Evolutionary conservation across 2,113 vertebrate genomes (phyloP).

Genomic region (Zosterops lateralis): DNA sequence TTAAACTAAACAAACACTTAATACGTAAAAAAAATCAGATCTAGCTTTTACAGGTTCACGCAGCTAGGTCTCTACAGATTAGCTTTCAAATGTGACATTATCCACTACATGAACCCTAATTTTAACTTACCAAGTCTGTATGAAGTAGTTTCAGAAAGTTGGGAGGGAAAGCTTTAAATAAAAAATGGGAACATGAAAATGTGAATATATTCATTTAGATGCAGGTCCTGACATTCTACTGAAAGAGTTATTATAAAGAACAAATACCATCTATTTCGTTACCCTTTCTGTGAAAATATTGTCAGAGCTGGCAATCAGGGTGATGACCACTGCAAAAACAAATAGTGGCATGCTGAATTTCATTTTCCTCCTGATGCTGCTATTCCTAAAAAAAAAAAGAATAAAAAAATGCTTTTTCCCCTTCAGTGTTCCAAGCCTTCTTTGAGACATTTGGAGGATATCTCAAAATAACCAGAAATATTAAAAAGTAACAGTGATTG

Average conservation of each 20-base stretch:
- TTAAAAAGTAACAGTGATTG: conserved; percentile 69
- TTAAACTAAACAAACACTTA: conserved; percentile 71
- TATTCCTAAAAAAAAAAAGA: not conserved
- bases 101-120: conserved; percentile 17
- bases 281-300: conserved; percentile 68
- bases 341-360: conserved; percentile 54
- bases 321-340: conserved; percentile 59
- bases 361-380: conserved; percentile 44
- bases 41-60: conserved; percentile 55
- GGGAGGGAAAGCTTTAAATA: conserved; percentile 51
- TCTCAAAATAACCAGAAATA: conserved; percentile 71
- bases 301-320: conserved; percentile 60
- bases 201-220: conserved; percentile 42
- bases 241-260: conserved; percentile 56
- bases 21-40: conserved; percentile 21
- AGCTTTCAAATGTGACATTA: conserved; percentile 44
- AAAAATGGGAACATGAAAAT: conserved; percentile 55
- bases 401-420: not conserved
- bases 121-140: conserved; percentile 35
- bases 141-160: conserved; percentile 53
- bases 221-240: conserved; percentile 24
- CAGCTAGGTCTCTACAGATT: conserved; percentile 43
- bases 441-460: conserved; percentile 66
- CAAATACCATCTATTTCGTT: conserved; percentile 60
- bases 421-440: conserved; percentile 52